Base-by-base conservation (phyloP, 2,888 invertebrate species). In the Molanna angustata region DNA sequence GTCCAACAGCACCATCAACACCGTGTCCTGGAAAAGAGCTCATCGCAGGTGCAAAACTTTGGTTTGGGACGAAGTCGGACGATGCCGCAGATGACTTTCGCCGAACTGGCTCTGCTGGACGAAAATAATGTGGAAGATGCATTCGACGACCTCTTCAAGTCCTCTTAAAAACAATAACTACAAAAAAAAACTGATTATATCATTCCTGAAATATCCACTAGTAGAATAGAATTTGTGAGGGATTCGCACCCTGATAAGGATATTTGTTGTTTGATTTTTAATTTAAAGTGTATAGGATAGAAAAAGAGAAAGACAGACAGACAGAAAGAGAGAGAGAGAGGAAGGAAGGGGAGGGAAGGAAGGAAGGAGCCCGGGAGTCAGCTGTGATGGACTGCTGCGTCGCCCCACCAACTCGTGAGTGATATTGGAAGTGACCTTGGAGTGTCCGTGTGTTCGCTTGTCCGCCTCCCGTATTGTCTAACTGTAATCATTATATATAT, bases 71-170 rank as follows among this genome's bases (percentile, higher is more conserved):
- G 88, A 64, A 89, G 88, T 69, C 83, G 84, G 65, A 90, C 90
- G 31, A 81, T 89, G 81, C 88, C 88, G 4, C 83, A 86, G 59
- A 82, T 88, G 60, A 73, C 74, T n/a, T 75, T 74, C 64, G 75
- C 85, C 48, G 81, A 83, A 69, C 67, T 82, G 67, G 72, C 80
- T 66, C 73, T 80, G 67, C 76, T 85, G 66, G 89, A 88, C 71
- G 89, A 88, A 70, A 84, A 78, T 72, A 89, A 91, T 73, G 88
- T 91, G 56, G 93, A 93, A 69, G 86, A 85, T 75, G 90, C 90
- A 62, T 93, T 93, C 76, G 92, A 93, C 69, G 86, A 87, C 72
- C 80, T 93, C 64, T 89, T 92, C 78, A 78, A 80, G 58, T 68
- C 56, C 33, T 52, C 39, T 43, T 54, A 56, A 37, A 21, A 31